phyloP scores from a whole-genome alignment of 2,888 invertebrate species.

The Lapara coniferarum region DNA sequence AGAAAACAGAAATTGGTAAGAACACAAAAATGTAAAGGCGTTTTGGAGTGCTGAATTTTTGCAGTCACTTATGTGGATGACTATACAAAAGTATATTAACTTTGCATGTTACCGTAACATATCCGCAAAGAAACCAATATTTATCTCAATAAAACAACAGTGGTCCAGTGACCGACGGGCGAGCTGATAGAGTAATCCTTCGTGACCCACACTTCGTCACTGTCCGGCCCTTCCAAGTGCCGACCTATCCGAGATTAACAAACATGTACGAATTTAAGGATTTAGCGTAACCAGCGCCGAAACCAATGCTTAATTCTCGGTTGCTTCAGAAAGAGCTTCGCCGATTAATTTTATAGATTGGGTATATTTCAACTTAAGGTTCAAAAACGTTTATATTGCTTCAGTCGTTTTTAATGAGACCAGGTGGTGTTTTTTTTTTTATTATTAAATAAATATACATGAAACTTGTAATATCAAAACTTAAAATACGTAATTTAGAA shows the following conservation, averaged over 20 bases:
- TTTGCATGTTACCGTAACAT: no score
- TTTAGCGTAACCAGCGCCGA: slow-evolving; percentile 51
- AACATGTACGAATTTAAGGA: slow-evolving; percentile 73
- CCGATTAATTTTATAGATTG: slow-evolving; percentile 31
- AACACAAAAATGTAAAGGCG: no score
- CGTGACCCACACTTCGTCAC: slow-evolving; percentile 71
- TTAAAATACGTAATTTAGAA: no score
- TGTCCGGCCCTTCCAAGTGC: slow-evolving; percentile 66
- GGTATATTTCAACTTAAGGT: slow-evolving; percentile 21
- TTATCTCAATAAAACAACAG: slow-evolving; percentile 65
- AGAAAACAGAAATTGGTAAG: no score
- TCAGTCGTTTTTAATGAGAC: no score
- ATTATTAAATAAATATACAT: no score
- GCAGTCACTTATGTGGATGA: no score
- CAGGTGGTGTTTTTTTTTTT: no score
- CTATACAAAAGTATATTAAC: no score
- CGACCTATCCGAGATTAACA: slow-evolving; percentile 72
- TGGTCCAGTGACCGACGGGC: slow-evolving; percentile 54
- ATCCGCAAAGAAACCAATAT: slow-evolving; percentile 30
- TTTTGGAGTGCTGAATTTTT: no score
- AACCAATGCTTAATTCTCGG: slow-evolving; percentile 54
- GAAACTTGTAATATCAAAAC: no score
- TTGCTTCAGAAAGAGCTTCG: slow-evolving; percentile 46
- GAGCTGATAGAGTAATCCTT: slow-evolving; percentile 61
- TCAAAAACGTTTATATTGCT: background rate